These are phyloP conservation scores for Clinocottus analis DNA, from an alignment of 2,113 vertebrate genomes.

Conservation along the genomic window DNA sequence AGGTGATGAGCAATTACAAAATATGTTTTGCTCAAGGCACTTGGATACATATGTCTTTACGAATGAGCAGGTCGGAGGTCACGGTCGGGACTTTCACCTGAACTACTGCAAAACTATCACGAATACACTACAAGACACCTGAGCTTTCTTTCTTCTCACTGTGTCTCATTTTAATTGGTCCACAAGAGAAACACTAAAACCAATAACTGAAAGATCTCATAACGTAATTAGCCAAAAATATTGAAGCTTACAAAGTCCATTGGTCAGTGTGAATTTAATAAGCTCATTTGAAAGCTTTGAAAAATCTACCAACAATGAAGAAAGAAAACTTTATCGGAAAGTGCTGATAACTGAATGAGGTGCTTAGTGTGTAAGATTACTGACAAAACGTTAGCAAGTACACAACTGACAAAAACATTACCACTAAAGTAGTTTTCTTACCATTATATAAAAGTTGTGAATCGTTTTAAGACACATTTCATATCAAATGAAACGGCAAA, in stretches of 20 bases:
- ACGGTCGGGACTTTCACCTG: slow-evolving; percentile 17
- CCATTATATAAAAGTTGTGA: neutral
- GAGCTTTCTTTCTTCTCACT: neutral
- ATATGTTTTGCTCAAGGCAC: neutral
- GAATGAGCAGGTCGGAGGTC: slow-evolving; percentile 15
- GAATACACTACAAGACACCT: slow-evolving; percentile 1
- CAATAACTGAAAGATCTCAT: neutral
- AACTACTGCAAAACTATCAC: slow-evolving; percentile 18
- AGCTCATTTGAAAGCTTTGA: slow-evolving; percentile 11
- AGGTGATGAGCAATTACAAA: slow-evolving; percentile 15
- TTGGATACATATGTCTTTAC: slow-evolving; percentile 3
- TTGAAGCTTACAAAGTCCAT: slow-evolving; percentile 18
- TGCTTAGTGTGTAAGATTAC: slow-evolving; percentile 51
- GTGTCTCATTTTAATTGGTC: neutral
- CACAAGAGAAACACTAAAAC: slow-evolving; percentile 1
- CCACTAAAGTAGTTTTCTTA: too few relatives aligned
- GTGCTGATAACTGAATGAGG: slow-evolving; percentile 45
- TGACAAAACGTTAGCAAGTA: slow-evolving; percentile 13
- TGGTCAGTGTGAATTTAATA: slow-evolving; percentile 29
- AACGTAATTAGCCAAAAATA: slow-evolving; percentile 34
- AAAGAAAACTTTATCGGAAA: slow-evolving; percentile 27
- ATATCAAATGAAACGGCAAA: slow-evolving; percentile 41
- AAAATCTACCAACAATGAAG: slow-evolving; percentile 1
- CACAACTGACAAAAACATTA: too few relatives aligned
- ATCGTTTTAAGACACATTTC: slow-evolving; percentile 43